Base-by-base conservation (phyloP, 1,140 invertebrate genomes). In the Zaprionus lachaisei region DNA sequence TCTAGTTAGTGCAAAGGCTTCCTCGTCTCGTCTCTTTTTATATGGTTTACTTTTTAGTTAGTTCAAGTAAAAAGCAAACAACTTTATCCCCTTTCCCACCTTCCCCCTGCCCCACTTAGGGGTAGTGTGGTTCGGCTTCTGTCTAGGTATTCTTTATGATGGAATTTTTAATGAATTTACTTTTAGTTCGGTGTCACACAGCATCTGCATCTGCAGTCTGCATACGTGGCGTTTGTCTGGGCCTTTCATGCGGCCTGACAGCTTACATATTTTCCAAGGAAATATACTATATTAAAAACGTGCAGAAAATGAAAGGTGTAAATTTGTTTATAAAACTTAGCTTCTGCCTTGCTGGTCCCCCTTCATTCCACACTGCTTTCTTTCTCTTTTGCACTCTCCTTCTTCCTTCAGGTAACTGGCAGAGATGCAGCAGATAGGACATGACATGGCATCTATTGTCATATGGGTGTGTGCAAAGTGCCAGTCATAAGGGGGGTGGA, bases 161-260 rank as follows among this genome's bases (percentile, higher is more conserved):
- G 85, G 85, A 90, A 90, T 81, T 90, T 89, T 89, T 89, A 89
- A 89, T 89, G 84, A 87, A 89, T 89, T 87, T 87, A 87, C 84
- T 87, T 87, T 87, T 90, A 90, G 85, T 79, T 75, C 67, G 80
- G 81, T 81, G 78, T 84, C 84, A 84, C 74, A 81, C 49, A 79
- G 73, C 77, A 85, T 79, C 69, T 64, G 74, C 82, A 78, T 75
- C 44, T 41, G 38, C 31, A n/a, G 57, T 70, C 73, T 74, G 57
- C 69, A 69, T 73, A 49, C 47, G 17, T 61, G 41, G 49, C 57
- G 20, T 64, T 58, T 72, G 47, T 26, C 56, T 67, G 57, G 28
- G 58, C 70, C 63, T 72, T 72, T 72, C 69, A 77, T 77, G 56
- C 56, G 22, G 49, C 47, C 63, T 68, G 75, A 73, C 74, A 77